phyloP scores from a whole-genome alignment of 2,113 vertebrate species.

The Dascyllus trimaculatus region DNA sequence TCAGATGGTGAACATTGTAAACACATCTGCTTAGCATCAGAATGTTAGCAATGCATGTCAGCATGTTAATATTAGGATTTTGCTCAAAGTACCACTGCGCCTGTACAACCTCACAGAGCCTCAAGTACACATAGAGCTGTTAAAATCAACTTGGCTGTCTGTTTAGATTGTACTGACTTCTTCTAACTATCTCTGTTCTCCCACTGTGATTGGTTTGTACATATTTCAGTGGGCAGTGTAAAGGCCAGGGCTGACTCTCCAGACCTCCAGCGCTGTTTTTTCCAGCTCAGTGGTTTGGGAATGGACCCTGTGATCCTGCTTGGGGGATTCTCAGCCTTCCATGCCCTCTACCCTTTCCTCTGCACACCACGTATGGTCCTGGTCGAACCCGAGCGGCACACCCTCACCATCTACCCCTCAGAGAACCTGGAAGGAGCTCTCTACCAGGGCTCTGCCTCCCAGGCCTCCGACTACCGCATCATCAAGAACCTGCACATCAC shows the following conservation, averaged over 20 bases:
- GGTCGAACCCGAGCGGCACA: slow-evolving; percentile 70
- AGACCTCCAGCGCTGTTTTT: slow-evolving; percentile 79
- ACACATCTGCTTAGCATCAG: slow-evolving; percentile 1
- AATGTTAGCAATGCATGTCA: background rate
- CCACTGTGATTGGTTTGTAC: slow-evolving; percentile 3
- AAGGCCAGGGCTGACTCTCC: slow-evolving; percentile 68
- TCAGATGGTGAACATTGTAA: no score
- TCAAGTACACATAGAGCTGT: background rate
- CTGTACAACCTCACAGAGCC: no score
- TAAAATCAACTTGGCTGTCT: background rate
- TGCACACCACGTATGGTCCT: slow-evolving; percentile 75
- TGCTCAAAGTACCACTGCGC: no score
- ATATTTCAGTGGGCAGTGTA: slow-evolving; percentile 73
- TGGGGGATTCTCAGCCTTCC: slow-evolving; percentile 74
- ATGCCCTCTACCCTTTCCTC: slow-evolving; percentile 77
- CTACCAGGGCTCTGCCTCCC: slow-evolving; percentile 76
- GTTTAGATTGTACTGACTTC: background rate
- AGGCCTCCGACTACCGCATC: slow-evolving; percentile 74
- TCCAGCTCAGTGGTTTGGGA: slow-evolving; percentile 79
- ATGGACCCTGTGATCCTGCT: slow-evolving; percentile 82
- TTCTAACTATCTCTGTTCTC: background rate
- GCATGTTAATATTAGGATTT: no score
- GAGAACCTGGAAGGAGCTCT: slow-evolving; percentile 78
- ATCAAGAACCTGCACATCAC: slow-evolving; percentile 80
- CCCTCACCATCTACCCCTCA: slow-evolving; percentile 79